These are phyloP conservation scores for Acanthopleura granulata DNA, from an alignment of 2,888 invertebrate genomes.

Conservation along the genomic window DNA sequence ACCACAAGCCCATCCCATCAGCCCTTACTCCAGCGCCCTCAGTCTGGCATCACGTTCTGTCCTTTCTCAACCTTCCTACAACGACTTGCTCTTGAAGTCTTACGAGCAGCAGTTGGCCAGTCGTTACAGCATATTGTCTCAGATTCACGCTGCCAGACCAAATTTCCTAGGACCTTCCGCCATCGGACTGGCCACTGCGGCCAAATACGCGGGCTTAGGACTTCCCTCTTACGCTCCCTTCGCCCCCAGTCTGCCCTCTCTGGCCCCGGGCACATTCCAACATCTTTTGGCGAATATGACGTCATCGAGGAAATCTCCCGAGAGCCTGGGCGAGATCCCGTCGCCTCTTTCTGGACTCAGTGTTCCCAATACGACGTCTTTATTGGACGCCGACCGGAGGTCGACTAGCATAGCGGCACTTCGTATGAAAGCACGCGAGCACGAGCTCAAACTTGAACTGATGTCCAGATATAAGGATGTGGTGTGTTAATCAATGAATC, in stretches of 20 bases:
- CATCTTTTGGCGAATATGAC: constrained; percentile 60
- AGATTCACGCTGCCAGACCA: constrained; percentile 9
- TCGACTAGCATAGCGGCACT: constrained; percentile 54
- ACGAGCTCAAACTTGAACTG: constrained; percentile 47
- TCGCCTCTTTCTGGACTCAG: constrained; percentile 1
- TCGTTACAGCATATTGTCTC: constrained; percentile 34
- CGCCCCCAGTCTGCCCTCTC: constrained; percentile 33
- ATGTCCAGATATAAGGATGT: constrained; percentile 20
- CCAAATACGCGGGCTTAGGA: constrained; percentile 25
- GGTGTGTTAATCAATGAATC: constrained; percentile 4
- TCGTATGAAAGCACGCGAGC: constrained; percentile 52
- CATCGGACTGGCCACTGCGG: background rate
- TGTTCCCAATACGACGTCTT: background rate
- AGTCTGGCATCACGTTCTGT: constrained; percentile 23
- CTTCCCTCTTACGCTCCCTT: constrained; percentile 27
- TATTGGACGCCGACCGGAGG: constrained; percentile 36
- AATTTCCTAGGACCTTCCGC: constrained; percentile 7
- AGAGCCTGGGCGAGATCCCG: constrained; percentile 28
- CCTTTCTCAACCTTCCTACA: constrained; percentile 40
- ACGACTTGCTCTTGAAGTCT: constrained; percentile 60
- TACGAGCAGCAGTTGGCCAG: constrained; percentile 55
- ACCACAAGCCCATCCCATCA: constrained; percentile 56
- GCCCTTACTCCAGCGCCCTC: constrained; percentile 36
- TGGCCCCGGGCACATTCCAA: constrained; percentile 56
- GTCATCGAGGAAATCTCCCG: constrained; percentile 33